phyloP scores from a whole-genome alignment of 2,888 invertebrate genomes.

The Myopa testacea region DNA sequence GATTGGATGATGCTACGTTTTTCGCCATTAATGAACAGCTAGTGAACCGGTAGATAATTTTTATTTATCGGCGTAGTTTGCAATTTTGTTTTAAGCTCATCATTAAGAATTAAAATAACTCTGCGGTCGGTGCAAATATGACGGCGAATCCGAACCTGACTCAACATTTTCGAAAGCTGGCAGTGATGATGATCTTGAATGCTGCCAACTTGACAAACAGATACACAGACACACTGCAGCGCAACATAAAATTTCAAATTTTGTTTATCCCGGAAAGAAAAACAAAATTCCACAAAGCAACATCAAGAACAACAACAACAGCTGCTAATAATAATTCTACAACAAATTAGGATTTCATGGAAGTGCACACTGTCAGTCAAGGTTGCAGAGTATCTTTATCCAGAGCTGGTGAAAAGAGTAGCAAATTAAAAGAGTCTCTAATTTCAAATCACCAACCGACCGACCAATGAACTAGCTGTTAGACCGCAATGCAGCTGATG shows the following conservation, averaged over 20 bases:
- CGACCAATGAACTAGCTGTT: neutral
- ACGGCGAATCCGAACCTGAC: no score
- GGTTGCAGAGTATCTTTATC: neutral
- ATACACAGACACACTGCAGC: no score
- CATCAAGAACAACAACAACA: neutral
- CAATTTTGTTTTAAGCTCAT: neutral
- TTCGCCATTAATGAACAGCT: no score
- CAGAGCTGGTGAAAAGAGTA: slow-evolving; percentile 3
- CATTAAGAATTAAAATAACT: neutral
- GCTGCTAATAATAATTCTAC: neutral
- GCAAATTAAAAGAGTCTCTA: neutral
- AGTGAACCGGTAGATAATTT: no score
- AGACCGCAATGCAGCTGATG: neutral
- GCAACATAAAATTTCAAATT: no score
- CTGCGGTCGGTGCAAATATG: no score
- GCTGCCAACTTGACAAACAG: neutral
- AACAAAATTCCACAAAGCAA: no score
- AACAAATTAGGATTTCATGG: neutral
- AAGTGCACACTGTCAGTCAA: neutral
- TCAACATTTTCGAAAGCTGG: neutral
- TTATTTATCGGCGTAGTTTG: no score
- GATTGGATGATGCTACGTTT: no score
- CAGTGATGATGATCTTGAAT: neutral
- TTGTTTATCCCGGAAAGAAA: no score
- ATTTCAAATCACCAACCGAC: slow-evolving; percentile 4